Evolutionary conservation across 2,113 vertebrate genomes (phyloP).

Genomic region (Entelurus aequoreus): DNA sequence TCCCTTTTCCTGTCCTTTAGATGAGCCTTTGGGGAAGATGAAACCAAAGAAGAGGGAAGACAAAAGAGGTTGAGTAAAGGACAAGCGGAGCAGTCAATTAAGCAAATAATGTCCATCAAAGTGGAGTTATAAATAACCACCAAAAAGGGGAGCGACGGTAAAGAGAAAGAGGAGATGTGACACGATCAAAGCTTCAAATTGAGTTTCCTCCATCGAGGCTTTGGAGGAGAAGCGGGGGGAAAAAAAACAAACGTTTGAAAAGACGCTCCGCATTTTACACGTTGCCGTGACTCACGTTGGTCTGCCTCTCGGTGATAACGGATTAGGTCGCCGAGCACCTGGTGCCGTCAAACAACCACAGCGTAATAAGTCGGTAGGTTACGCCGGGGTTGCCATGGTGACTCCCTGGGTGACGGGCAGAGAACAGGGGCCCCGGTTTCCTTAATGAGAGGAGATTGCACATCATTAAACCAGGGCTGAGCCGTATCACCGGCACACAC

Average conservation of each 20-base stretch:
- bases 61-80: slow-evolving; percentile 14
- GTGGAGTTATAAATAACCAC: too few species aligned
- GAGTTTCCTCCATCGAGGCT: neutral
- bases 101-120: slow-evolving; percentile 5
- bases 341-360: slow-evolving; percentile 20
- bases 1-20: neutral
- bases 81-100: slow-evolving; percentile 9
- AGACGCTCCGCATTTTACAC: neutral
- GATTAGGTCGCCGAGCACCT: slow-evolving; percentile 23
- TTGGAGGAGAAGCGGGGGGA: neutral
- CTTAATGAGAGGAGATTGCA: slow-evolving; percentile 79
- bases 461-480: slow-evolving; percentile 26
- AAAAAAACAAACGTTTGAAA: neutral
- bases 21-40: neutral
- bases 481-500: neutral
- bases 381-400: slow-evolving; percentile 81
- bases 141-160: slow-evolving; percentile 17
- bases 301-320: slow-evolving; percentile 11
- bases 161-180: slow-evolving; percentile 7
- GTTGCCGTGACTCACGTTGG: slow-evolving; percentile 13
- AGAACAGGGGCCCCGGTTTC: slow-evolving; percentile 56
- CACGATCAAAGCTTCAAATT: slow-evolving; percentile 16
- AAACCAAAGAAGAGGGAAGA: slow-evolving; percentile 28
- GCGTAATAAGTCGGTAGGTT: slow-evolving; percentile 47
- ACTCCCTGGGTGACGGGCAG: slow-evolving; percentile 81